Evolutionary conservation across 2,797 vertebrate genomes (phyloP), one percentile per base, ranked within the genome.

Genomic region (Sebastes kiyomatsui): DNA sequence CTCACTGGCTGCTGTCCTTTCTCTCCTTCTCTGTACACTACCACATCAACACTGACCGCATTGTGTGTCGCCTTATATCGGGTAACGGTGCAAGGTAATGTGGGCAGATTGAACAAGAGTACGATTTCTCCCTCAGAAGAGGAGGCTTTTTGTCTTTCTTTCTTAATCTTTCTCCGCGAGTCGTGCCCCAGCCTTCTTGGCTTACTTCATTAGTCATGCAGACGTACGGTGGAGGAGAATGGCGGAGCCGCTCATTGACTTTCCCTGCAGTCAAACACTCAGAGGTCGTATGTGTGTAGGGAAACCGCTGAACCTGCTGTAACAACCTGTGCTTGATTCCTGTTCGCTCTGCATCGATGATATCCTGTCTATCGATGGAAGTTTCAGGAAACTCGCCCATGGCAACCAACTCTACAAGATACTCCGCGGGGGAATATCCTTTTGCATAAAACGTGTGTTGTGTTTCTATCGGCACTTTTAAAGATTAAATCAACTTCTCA

Each of bases 121-220:
- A 92, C 3, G 82, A 88, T 95, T 95, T 93, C 92, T 80, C 60
- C 76, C 74, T 82, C 61, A 90, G 81, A 94, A 93, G 81, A 91
- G 85, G 88, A 86, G 85, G 72, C 85, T 79, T 94, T 93, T 94
- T 94, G 93, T 95, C 85, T 91, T 91, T 73, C 84, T 80, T 77
- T 87, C 84, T 65, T 90, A 88, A 92, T 93, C 91, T 93, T 81
- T 83, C 85, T 86, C 83, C 4, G 16, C 54, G 18, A 87, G 90
- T 89, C 74, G 22, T 71, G 85, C 86, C 88, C 82, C 81, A 85
- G 90, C 85, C 92, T 86, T 88, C 93, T 94, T 90, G 79, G 42
- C 78, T 94, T 94, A 91, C 93, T 92, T 93, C 88, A 94, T 95
- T 93, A 92, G 89, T 82, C 74, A 92, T 92, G 88, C 88, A 86